A percentile compares a stretch with the other conserved stretches of the same genome.
These are phyloP conservation scores for Neolamprologus kungweensis DNA, from an alignment of 2,113 vertebrate genomes.

Conservation along the genomic window DNA sequence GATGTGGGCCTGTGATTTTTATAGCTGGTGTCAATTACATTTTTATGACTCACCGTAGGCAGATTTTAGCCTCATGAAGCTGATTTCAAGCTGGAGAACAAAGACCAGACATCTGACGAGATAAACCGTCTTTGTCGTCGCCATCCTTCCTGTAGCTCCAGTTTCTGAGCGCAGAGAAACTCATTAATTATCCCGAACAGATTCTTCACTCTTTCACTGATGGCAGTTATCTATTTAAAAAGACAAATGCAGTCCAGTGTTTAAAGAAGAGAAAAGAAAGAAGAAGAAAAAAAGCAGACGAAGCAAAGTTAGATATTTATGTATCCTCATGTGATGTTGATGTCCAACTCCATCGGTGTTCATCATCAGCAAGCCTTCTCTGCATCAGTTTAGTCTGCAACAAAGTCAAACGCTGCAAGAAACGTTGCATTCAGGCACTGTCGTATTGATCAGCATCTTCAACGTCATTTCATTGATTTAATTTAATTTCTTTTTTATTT, in stretches of 20 bases:
- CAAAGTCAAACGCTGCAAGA: background rate
- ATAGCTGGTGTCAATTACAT: background rate
- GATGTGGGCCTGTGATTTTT: background rate
- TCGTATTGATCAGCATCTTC: background rate
- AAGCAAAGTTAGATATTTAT: background rate
- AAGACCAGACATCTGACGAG: conserved; percentile 39
- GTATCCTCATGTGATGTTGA: background rate
- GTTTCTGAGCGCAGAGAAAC: background rate
- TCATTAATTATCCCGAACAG: background rate
- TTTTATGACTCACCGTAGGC: conserved; percentile 33
- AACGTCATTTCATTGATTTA: accelerated
- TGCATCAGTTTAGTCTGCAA: background rate
- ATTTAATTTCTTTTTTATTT: background rate
- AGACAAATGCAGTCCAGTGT: background rate
- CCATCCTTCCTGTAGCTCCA: background rate
- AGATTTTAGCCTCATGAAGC: background rate
- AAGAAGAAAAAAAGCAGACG: accelerated
- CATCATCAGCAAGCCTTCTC: background rate
- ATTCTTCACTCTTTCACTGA: background rate
- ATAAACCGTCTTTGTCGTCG: background rate
- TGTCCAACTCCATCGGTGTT: background rate
- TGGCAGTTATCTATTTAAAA: background rate
- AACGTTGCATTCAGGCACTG: background rate
- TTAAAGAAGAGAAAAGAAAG: background rate
- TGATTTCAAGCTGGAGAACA: conserved; percentile 35